Conservation (phyloP, 2,797 vertebrate genomes). For the Pteronotus mesoamericanus region DNA sequence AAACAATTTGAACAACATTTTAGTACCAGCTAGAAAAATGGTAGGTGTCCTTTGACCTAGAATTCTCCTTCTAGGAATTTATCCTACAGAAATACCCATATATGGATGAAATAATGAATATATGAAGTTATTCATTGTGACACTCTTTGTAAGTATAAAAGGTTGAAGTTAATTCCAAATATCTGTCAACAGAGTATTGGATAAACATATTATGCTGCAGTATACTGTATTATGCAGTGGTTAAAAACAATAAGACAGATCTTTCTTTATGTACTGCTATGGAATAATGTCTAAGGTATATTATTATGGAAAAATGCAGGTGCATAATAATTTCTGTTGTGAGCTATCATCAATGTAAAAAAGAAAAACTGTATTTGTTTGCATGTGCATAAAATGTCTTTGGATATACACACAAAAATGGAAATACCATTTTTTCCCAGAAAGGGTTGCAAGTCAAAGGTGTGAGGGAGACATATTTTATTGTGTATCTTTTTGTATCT, state of each 20-base stretch:
- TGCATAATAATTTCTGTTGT: neutral
- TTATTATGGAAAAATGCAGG: neutral
- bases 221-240: neutral
- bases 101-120: neutral
- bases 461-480: neutral
- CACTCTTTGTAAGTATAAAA: neutral
- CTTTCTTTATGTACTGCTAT: neutral
- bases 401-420: neutral
- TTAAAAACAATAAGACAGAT: conserved; percentile 3
- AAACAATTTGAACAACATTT: neutral
- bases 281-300: neutral
- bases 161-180: neutral
- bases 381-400: neutral
- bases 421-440: neutral
- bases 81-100: neutral
- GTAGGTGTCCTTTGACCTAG: conserved; percentile 1
- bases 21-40: neutral
- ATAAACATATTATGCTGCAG: neutral
- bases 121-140: neutral
- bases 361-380: neutral
- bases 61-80: conserved; percentile 15
- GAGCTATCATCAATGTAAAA: neutral
- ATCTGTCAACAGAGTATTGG: neutral
- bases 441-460: neutral
- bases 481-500: neutral